Conservation (phyloP, 2,113 vertebrate genomes). For the Barnardius zonarius region DNA sequence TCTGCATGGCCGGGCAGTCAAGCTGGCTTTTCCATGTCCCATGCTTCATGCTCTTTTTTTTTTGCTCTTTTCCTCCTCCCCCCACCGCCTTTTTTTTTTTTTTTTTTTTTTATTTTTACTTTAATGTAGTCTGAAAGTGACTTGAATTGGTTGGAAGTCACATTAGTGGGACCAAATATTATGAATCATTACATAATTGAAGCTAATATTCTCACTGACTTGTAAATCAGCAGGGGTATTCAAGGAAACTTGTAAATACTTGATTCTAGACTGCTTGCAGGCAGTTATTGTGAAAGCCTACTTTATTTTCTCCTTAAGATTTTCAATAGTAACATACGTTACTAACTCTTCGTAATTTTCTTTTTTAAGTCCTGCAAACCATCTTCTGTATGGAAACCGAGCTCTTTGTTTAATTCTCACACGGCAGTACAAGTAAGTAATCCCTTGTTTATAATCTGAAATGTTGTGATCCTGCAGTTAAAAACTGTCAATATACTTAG, state of each 20-base stretch:
- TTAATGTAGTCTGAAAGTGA: not conserved
- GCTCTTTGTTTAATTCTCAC: slow-evolving; percentile 86
- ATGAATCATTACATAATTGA: not conserved
- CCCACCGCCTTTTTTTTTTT: not conserved
- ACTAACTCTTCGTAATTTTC: not conserved
- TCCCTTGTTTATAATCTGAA: not conserved
- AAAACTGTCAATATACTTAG: accelerated
- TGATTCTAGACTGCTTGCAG: not conserved
- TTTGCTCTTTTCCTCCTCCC: not conserved
- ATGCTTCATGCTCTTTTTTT: not conserved
- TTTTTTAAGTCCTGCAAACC: slow-evolving; percentile 81
- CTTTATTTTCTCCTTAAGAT: accelerated
- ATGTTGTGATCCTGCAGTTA: not conserved
- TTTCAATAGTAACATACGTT: not conserved
- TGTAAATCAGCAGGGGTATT: accelerated
- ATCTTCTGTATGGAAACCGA: slow-evolving; percentile 90
- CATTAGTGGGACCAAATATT: not conserved
- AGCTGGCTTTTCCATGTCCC: not conserved
- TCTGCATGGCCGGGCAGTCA: not conserved
- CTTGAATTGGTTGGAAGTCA: not conserved
- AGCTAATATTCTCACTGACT: not conserved
- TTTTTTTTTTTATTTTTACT: not conserved
- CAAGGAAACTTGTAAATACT: not conserved
- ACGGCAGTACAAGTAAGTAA: slow-evolving; percentile 73
- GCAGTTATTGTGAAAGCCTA: not conserved